These are phyloP conservation scores for Urechis unicinctus DNA, from an alignment of 2,888 invertebrate species.

Conservation along the genomic window DNA sequence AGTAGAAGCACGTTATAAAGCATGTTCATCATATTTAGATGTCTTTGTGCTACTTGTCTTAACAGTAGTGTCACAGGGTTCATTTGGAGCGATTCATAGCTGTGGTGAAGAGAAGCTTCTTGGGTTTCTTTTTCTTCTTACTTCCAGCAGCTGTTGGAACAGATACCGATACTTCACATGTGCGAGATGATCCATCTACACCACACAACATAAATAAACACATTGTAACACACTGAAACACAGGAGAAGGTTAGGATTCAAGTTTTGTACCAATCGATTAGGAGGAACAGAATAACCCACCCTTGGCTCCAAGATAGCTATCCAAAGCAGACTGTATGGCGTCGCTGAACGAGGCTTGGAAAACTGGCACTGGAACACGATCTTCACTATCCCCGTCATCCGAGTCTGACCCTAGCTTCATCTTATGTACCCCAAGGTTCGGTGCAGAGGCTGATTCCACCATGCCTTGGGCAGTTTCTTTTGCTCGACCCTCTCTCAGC, in stretches of 20 bases:
- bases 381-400: background rate
- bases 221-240: background rate
- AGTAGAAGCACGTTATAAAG: no score
- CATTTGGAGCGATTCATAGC: background rate
- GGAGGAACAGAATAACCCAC: no score
- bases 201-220: no score
- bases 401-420: background rate
- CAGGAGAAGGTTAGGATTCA: background rate
- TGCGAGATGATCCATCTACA: background rate
- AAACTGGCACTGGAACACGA: background rate
- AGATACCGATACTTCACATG: no score
- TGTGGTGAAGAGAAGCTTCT: background rate
- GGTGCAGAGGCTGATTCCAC: no score
- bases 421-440: background rate
- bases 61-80: no score
- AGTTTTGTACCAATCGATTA: background rate
- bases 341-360: background rate
- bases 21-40: no score
- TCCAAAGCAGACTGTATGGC: background rate
- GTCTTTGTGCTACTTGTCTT: no score
- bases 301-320: no score
- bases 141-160: background rate
- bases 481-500: background rate
- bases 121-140: background rate
- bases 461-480: background rate